Evolutionary conservation across 2,797 vertebrate species (phyloP), one percentile per base, ranked within the genome.

Genomic region (Pangasius macronema): DNA sequence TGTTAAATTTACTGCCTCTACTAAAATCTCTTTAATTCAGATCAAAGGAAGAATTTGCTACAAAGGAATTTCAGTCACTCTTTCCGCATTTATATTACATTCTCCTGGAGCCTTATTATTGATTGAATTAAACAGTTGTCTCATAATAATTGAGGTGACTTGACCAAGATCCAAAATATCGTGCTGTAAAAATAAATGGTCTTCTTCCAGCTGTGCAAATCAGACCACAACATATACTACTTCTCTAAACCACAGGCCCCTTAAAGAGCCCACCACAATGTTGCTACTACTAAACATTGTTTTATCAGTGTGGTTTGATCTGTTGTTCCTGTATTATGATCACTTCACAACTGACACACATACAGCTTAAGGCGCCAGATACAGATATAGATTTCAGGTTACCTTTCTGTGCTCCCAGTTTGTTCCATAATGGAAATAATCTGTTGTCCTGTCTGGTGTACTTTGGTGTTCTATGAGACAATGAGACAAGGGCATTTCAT

Each of bases 191-290:
- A 18, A 82, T 20, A 46, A 10, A 63, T 8, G 27, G 51, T 42
- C 7, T 5, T n/a, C 24, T 59, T 72, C 53, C 80, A 88, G 33
- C 80, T 55, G 36, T 42, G 3, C 13, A 57, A 2, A 57, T 8
- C 46, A 14, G 18, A 89, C 85, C 85, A 61, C 84, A 86, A 61
- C 46, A 22, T 51, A 65, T 85, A 33, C 49, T 27, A n/a, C 59
- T 51, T 77, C 5, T 49, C 39, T 39, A 39, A 89, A 91, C 90
- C 90, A 83, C 90, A 90, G 46, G n/a, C 70, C 81, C 87, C 63
- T 87, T 13, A 79, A 76, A 79, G 53, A 86, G 46, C 89, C 90
- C 87, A 90, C 90, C 86, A 68, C 90, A 88, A 86, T 89, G 55
- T 67, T 83, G 68, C 84, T 84, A 80, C 82, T 87, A n/a, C 30